Evolutionary conservation across 2,797 vertebrate genomes (phyloP).

Genomic region (Petrocephalus schoutedeni): DNA sequence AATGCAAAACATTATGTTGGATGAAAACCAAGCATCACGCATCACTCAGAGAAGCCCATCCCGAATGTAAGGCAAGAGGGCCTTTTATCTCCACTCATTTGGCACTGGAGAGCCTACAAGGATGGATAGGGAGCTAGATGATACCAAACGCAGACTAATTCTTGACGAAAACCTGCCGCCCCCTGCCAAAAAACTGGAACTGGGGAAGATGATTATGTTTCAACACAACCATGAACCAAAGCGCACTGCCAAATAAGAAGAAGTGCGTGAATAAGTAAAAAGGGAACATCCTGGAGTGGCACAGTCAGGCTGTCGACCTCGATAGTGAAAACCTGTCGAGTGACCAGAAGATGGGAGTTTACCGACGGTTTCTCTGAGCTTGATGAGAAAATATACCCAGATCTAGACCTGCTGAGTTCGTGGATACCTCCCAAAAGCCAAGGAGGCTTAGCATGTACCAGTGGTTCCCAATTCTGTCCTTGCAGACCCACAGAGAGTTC

Average conservation of each 20-base stretch:
- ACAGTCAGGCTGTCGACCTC: not conserved
- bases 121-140: not conserved
- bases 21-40: not conserved
- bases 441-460: not conserved
- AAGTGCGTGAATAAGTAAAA: not conserved
- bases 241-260: not conserved
- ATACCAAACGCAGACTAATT: not conserved
- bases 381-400: not conserved
- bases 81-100: not conserved
- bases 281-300: not conserved
- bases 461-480: not conserved
- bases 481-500: not conserved
- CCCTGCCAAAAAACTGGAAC: not conserved
- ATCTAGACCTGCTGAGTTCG: not conserved
- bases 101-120: not conserved
- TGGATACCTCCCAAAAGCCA: not conserved
- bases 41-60: not conserved
- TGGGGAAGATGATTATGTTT: not conserved
- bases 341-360: not conserved
- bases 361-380: not conserved
- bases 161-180: not conserved
- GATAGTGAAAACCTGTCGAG: not conserved
- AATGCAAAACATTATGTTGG: not conserved
- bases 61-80: not conserved
- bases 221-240: not conserved